phyloP scores from a whole-genome alignment of 2,797 vertebrate species.

The Paguma larvata region DNA sequence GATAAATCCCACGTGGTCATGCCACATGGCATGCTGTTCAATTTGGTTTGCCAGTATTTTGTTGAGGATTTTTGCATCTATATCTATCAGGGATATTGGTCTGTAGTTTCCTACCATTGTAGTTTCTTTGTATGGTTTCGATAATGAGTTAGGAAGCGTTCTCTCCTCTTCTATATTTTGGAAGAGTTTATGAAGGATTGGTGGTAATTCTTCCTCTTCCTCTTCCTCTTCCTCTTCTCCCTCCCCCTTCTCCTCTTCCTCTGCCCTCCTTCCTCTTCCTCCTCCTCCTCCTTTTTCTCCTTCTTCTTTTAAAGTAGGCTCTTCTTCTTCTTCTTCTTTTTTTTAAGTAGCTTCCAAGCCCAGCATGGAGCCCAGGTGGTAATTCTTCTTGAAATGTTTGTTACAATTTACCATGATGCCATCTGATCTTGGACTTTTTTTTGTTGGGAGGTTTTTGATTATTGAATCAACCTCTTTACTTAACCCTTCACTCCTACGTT shows the following conservation, averaged over 20 bases:
- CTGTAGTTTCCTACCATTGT: constrained; percentile 2
- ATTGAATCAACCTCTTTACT: neutral
- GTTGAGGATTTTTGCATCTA: constrained; percentile 1
- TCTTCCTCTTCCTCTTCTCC: too few relatives aligned
- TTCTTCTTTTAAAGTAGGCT: too few relatives aligned
- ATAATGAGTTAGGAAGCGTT: constrained; percentile 20
- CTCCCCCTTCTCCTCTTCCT: too few relatives aligned
- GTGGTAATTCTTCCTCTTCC: neutral
- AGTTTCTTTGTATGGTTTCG: neutral
- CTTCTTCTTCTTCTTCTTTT: too few relatives aligned
- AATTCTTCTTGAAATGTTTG: constrained; percentile 43
- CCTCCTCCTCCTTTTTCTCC: too few relatives aligned
- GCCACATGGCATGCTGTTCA: neutral
- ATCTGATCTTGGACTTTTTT: neutral
- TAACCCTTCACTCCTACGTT: neutral
- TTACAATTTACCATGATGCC: neutral
- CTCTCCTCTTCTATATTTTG: neutral
- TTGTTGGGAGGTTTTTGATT: constrained; percentile 2
- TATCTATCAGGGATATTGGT: neutral
- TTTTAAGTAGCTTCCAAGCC: too few relatives aligned
- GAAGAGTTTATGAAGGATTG: constrained; percentile 25
- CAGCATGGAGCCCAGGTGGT: neutral
- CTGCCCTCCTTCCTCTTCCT: too few relatives aligned
- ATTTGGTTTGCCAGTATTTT: neutral
- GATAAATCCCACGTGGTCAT: constrained; percentile 5